Conservation (phyloP, 2,113 vertebrate genomes). For the Solenodon paradoxus region DNA sequence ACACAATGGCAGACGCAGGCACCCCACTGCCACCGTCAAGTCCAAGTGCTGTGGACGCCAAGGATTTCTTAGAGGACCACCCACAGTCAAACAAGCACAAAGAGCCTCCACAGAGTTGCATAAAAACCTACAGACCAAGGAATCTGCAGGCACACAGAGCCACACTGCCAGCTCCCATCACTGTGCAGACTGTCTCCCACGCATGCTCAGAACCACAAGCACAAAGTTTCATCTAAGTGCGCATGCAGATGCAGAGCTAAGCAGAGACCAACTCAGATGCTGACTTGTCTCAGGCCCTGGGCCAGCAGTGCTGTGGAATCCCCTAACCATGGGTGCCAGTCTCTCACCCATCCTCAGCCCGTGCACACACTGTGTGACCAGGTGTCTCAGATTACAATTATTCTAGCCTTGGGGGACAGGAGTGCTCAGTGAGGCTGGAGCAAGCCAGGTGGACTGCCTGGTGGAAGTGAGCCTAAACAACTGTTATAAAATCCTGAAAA, state of each 20-base stretch:
- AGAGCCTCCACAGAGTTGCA: background rate
- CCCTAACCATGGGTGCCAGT: background rate
- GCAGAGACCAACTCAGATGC: background rate
- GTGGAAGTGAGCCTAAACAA: background rate
- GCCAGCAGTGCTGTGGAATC: background rate
- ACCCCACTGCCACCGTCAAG: no score
- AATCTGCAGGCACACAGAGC: background rate
- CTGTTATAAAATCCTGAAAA: background rate
- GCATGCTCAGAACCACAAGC: background rate
- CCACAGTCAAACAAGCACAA: background rate
- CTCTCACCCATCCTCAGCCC: background rate
- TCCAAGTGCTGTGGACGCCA: background rate
- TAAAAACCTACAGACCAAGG: background rate
- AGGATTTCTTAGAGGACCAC: background rate
- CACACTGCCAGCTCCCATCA: background rate
- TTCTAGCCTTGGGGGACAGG: background rate
- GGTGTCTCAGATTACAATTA: background rate
- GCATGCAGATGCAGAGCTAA: background rate
- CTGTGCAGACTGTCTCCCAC: background rate
- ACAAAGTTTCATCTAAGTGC: background rate
- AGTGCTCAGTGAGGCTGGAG: background rate
- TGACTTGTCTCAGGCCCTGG: background rate
- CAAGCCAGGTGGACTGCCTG: conserved; percentile 1
- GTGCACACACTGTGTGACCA: background rate
- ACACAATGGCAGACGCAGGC: background rate